Evolutionary conservation across 1,140 invertebrate genomes (phyloP), one percentile per base, ranked within the genome.

Genomic region (Drosophila leontia): DNA sequence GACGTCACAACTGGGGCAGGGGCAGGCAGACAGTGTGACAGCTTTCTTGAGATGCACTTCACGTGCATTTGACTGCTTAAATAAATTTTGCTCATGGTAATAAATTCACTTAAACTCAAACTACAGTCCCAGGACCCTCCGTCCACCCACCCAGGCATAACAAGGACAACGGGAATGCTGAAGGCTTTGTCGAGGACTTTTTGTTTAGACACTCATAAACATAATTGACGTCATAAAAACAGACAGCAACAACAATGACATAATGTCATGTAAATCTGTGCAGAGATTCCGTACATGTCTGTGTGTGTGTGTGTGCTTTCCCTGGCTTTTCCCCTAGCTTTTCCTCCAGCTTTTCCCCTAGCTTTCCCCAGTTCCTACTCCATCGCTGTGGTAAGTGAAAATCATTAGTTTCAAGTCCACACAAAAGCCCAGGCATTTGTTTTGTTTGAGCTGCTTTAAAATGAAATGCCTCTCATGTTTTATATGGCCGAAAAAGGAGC

Each of bases 151-250:
- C 1, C 11, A 55, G 34, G 69, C 45, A 70, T 42, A 42, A 56
- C 67, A 32, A 60, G 57, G 47, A 72, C 60, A 68, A 68, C 48
- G 61, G 56, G 47, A 70, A 68, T 68, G 72, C 65, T 74, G 80
- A 78, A 59, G 80, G 80, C 84, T 84, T 80, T 88, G 81, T 88
- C 64, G 19, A 39, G 34, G 82, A 88, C 77, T 88, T 88, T 86
- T 88, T 88, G 84, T 88, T 88, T 88, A 88, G 84, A 88, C 84
- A 90, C 86, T 88, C 84, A 88, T 88, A 88, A 88, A 88, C 84
- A 88, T 88, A 88, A 88, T 88, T 88, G 84, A 88, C 84, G 84
- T 88, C 84, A 88, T 88, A 88, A 88, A 88, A 84, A 87, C 77
- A 88, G 82, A 86, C 82, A 64, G 63, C 72, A 72, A 81, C 76